Percentiles rank a stretch among this genome's conserved stretches.
Evolutionary conservation across 2,888 invertebrate genomes (phyloP).

Genomic region (Cheilosia vulpina): DNA sequence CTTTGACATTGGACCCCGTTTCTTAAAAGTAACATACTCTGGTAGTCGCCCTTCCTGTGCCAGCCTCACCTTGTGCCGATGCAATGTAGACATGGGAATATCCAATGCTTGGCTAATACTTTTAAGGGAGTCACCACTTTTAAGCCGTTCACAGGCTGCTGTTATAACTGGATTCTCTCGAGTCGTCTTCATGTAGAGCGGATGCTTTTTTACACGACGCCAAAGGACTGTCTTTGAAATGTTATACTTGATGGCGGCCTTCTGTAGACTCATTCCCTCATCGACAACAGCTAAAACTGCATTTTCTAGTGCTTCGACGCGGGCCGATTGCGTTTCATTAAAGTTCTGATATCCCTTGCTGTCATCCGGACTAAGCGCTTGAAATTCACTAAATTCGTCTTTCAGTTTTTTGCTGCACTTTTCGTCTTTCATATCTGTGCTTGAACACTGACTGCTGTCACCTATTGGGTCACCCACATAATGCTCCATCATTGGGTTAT

Average conservation of each 20-base stretch:
- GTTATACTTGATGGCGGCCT: constrained; percentile 82
- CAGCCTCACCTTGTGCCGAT: constrained; percentile 82
- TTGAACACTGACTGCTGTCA: constrained; percentile 63
- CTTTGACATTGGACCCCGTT: constrained; percentile 81
- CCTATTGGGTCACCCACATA: constrained; percentile 68
- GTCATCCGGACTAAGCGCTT: constrained; percentile 61
- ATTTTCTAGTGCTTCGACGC: constrained; percentile 79
- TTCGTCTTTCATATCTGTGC: constrained; percentile 51
- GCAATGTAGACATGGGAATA: constrained; percentile 83
- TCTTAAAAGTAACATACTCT: constrained; percentile 81
- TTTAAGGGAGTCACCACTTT: constrained; percentile 82
- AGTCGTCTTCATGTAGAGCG: constrained; percentile 81
- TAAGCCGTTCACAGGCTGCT: constrained; percentile 81
- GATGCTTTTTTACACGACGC: constrained; percentile 82
- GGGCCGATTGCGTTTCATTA: constrained; percentile 64
- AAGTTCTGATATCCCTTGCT: constrained; percentile 66
- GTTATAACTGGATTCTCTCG: constrained; percentile 81
- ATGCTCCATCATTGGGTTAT: constrained; percentile 75
- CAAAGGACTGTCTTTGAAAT: constrained; percentile 83
- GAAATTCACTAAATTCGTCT: constrained; percentile 72
- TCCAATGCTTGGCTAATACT: constrained; percentile 82
- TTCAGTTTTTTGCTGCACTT: constrained; percentile 58
- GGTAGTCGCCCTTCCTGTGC: constrained; percentile 82
- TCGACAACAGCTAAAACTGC: constrained; percentile 82
- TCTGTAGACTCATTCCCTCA: constrained; percentile 82